phyloP scores from a whole-genome alignment of 2,113 vertebrate species.

The Rynchops niger region DNA sequence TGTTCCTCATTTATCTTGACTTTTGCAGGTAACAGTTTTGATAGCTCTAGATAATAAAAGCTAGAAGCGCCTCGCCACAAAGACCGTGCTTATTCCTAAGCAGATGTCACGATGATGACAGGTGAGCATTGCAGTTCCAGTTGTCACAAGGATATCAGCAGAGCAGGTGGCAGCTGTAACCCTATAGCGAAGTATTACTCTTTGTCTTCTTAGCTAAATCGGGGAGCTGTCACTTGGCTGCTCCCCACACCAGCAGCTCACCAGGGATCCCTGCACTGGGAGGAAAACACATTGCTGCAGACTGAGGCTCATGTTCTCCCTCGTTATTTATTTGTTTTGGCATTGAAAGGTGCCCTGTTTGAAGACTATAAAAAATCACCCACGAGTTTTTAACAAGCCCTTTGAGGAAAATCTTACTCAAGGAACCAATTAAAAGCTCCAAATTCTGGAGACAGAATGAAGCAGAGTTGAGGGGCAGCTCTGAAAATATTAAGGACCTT shows the following conservation, averaged over 20 bases:
- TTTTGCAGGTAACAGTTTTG: neutral
- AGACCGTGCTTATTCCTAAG: neutral
- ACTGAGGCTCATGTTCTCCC: neutral
- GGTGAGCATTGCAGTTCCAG: neutral
- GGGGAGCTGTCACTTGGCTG: neutral
- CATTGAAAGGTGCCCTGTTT: neutral
- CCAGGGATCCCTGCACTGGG: neutral
- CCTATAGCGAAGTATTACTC: neutral
- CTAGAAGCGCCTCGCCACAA: neutral
- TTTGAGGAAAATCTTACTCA: neutral
- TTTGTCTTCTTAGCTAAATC: slow-evolving; percentile 39
- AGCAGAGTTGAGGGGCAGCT: neutral
- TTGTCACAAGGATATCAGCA: neutral
- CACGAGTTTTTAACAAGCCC: neutral
- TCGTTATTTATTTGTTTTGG: neutral
- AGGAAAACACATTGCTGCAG: neutral
- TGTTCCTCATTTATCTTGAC: neutral
- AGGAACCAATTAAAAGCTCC: neutral
- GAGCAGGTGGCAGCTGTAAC: slow-evolving; percentile 43
- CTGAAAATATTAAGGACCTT: neutral
- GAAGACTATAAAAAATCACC: neutral
- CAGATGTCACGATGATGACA: neutral
- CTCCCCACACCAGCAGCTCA: neutral
- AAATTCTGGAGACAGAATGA: neutral
- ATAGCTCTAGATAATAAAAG: neutral